A percentile compares a stretch with the other conserved stretches of the same genome.
Evolutionary conservation across 1,140 invertebrate species (phyloP).

Genomic region (Adelges cooleyi): DNA sequence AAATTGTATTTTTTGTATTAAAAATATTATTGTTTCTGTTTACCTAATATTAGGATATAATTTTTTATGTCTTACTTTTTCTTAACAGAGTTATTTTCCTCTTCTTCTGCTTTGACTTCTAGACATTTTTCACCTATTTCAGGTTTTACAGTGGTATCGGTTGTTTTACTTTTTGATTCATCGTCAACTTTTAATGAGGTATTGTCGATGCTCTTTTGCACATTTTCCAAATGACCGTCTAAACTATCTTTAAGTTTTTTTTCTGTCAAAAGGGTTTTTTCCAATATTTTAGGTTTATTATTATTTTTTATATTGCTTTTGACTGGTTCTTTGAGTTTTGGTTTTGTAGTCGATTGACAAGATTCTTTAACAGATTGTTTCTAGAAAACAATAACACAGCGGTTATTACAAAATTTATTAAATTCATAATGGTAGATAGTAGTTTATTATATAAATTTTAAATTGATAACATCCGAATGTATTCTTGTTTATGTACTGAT

Average conservation of each 20-base stretch:
- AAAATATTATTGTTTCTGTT: too few relatives aligned
- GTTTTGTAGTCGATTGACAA: neutral
- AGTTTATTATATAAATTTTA: too few relatives aligned
- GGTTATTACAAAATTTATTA: too few relatives aligned
- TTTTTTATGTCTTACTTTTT: slow-evolving; percentile 4
- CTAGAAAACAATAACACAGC: too few relatives aligned
- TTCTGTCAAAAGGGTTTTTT: neutral
- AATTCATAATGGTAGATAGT: too few relatives aligned
- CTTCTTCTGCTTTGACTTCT: neutral
- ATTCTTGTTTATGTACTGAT: too few relatives aligned
- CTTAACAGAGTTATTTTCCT: neutral
- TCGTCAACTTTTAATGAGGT: neutral
- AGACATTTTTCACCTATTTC: neutral
- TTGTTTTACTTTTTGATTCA: neutral
- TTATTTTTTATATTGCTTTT: neutral
- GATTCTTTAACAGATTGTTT: too few relatives aligned
- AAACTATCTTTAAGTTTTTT: slow-evolving; percentile 13
- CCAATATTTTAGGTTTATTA: neutral
- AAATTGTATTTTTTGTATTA: too few relatives aligned
- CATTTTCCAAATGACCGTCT: neutral
- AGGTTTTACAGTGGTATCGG: neutral
- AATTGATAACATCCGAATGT: too few relatives aligned
- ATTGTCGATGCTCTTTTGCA: slow-evolving; percentile 13
- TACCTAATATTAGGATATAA: too few relatives aligned
- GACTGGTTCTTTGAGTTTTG: neutral